Conservation (phyloP, 2,888 invertebrate species). For the Phortica okadai region DNA sequence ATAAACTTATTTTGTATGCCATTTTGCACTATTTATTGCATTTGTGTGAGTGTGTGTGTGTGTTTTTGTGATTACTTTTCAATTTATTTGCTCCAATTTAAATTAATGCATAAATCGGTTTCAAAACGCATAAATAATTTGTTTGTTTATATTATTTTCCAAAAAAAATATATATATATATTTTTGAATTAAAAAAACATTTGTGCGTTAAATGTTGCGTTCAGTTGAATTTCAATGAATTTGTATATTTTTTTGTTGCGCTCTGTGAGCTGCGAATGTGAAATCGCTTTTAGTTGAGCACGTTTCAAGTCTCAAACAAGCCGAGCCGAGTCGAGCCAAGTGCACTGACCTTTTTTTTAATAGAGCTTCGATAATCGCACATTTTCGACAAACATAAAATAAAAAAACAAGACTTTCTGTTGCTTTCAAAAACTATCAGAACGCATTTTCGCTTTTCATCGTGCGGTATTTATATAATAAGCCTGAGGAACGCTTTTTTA, state of each 20-base stretch:
- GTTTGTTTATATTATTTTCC: not conserved
- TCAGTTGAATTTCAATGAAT: slow-evolving; percentile 11
- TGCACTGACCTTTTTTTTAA: not conserved
- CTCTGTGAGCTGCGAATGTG: too few species aligned
- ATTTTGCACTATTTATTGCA: not conserved
- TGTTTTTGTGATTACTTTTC: not conserved
- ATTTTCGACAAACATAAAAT: not conserved
- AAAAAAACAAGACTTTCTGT: not conserved
- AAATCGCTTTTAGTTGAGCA: too few species aligned
- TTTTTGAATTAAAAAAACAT: not conserved
- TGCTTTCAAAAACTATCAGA: not conserved
- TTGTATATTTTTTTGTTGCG: too few species aligned
- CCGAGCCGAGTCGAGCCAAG: not conserved
- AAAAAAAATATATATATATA: not conserved
- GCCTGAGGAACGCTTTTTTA: not conserved
- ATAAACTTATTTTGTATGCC: not conserved
- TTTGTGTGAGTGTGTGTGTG: not conserved
- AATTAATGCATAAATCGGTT: not conserved
- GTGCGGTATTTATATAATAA: not conserved
- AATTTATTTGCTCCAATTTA: not conserved
- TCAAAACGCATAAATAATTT: not conserved
- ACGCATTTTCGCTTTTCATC: not conserved
- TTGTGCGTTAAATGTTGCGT: not conserved
- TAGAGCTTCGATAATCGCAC: not conserved
- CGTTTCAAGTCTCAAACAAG: too few species aligned